Evolutionary conservation across 2,888 invertebrate genomes (phyloP).

Genomic region (Cephonodes hylas): DNA sequence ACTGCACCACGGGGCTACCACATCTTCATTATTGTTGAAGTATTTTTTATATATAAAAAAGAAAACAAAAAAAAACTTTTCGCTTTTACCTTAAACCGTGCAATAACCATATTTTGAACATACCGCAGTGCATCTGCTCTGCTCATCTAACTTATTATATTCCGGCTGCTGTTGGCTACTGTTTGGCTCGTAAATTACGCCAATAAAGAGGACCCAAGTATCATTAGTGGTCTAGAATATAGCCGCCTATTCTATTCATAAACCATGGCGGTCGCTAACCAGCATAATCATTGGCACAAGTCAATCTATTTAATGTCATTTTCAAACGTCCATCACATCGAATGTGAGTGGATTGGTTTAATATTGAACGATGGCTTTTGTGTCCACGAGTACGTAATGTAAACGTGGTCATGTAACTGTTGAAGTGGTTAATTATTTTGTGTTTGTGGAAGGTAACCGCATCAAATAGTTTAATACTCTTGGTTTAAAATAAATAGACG

Average conservation of each 20-base stretch:
- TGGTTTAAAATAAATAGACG: too few relatives aligned
- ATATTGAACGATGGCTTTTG: not conserved
- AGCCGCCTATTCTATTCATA: constrained; percentile 9
- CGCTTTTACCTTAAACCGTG: constrained; percentile 26
- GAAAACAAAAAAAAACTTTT: too few relatives aligned
- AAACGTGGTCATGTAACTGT: too few relatives aligned
- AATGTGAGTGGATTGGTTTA: not conserved
- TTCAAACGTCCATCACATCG: not conserved
- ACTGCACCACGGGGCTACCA: too few relatives aligned
- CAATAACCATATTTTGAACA: constrained; percentile 46
- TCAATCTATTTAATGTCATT: not conserved
- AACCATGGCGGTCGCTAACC: not conserved
- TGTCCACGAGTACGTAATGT: not conserved
- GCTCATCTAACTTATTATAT: constrained; percentile 46
- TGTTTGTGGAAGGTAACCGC: too few relatives aligned
- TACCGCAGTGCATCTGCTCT: constrained; percentile 50
- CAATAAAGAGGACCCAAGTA: constrained; percentile 27
- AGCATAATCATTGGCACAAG: not conserved
- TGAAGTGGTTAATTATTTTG: too few relatives aligned
- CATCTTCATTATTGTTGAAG: too few relatives aligned
- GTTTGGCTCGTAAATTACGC: constrained; percentile 33
- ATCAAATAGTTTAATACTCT: too few relatives aligned
- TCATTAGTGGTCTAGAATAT: constrained; percentile 15
- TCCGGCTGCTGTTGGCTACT: constrained; percentile 29
- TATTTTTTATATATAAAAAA: too few relatives aligned